A percentile compares a stretch with the other conserved stretches of the same genome.
These are phyloP conservation scores for Bombycilla garrulus DNA, from an alignment of 2,113 vertebrate species.

Conservation along the genomic window DNA sequence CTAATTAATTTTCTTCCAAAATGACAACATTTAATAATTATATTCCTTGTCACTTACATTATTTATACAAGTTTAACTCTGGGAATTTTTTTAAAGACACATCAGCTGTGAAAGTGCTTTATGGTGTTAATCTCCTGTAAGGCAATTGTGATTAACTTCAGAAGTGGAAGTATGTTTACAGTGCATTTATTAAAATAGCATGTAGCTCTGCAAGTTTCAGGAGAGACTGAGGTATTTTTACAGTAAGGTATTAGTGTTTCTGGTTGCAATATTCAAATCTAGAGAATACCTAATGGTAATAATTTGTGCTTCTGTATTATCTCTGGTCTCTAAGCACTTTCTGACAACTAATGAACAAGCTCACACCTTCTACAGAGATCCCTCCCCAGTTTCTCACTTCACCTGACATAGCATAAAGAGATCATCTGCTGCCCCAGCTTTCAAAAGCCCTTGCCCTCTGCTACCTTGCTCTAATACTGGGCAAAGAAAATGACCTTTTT, in stretches of 20 bases:
- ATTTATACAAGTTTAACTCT: slow-evolving; percentile 60
- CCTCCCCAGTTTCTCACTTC: background rate
- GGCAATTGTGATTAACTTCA: slow-evolving; percentile 38
- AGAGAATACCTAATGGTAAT: background rate
- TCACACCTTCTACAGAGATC: background rate
- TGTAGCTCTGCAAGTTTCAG: background rate
- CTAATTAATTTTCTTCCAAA: slow-evolving; percentile 80
- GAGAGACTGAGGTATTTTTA: background rate
- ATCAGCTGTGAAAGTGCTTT: slow-evolving; percentile 35
- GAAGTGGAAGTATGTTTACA: background rate
- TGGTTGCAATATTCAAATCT: background rate
- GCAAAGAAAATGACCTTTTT: background rate
- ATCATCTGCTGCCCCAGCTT: background rate
- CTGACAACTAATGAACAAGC: accelerated
- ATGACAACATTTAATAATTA: slow-evolving; percentile 79
- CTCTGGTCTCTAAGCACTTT: background rate
- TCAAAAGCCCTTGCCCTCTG: background rate
- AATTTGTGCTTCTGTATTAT: background rate
- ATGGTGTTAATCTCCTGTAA: slow-evolving; percentile 40
- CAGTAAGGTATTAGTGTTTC: background rate
- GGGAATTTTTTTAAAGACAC: slow-evolving; percentile 31
- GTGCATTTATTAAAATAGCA: background rate
- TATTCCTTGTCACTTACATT: slow-evolving; percentile 56
- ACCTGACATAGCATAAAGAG: background rate
- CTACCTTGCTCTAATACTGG: background rate